Evolutionary conservation across 2,113 vertebrate species (phyloP), one percentile per base, ranked within the genome.

Genomic region (Vicugna pacos): DNA sequence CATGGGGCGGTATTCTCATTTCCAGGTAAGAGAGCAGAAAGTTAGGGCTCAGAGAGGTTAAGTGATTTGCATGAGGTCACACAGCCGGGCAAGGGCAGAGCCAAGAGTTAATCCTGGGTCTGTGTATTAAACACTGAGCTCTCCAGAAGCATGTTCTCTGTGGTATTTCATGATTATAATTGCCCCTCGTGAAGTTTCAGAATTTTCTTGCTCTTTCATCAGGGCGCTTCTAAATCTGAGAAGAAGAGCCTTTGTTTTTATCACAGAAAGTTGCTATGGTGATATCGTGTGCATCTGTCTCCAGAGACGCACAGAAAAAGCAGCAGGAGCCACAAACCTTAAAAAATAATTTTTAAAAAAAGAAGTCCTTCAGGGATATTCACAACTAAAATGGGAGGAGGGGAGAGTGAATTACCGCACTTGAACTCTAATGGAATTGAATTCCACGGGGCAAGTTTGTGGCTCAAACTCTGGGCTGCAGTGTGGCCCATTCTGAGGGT

Each of bases 201-300:
- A 3, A 8, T 79, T 69, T 56, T 52, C 89, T 85, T 24, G 48
- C 30, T 62, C 46, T 91, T 92, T 54, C 22, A 15, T 81, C 85
- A 2, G 84, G 12, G 8, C 28, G 16, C n/a, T 91, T 60, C 32
- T 5, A 76, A 58, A 48, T 75, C 52, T 46, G 26, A 80, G 85
- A 77, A 76, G 52, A 14, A 11, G 86, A 82, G 85, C 38, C 13
- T 80, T 84, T 90, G 88, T 82, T 83, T 97, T 92, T 64, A 90
- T 86, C 50, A 50, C 48, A 22, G 85, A 42, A 94, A 93, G 95
- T 97, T 97, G 94, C 95, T 85, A 96, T 96, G 94, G 96, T 96
- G 96, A 97, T 58, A 42, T 0, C 0, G 2, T 69, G 81, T 30
- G 32, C 48, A 20, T 54, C 72, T 4, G 5, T 88, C 95, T 96